phyloP scores from a whole-genome alignment of 2,797 vertebrate genomes.

The Discoglossus pictus region DNA sequence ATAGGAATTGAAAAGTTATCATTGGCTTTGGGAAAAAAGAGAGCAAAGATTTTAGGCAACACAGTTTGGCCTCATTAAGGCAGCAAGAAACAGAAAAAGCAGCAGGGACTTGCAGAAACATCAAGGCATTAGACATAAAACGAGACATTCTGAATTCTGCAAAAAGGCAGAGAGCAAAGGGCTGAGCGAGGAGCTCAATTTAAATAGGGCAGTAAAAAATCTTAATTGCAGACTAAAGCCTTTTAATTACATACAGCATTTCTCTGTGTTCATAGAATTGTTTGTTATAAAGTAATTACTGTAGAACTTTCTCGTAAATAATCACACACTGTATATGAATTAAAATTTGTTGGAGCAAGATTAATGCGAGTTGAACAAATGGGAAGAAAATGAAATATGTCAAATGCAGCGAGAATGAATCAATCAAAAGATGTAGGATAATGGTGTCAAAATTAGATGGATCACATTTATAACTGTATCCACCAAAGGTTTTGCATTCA shows the following conservation, averaged over 20 bases:
- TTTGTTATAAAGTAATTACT: too few species aligned
- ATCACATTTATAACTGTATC: too few species aligned
- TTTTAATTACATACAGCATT: conserved; percentile 23
- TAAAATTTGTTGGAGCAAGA: too few species aligned
- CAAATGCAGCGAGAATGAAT: too few species aligned
- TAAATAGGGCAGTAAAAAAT: conserved; percentile 15
- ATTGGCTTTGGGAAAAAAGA: conserved; percentile 14
- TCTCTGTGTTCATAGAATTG: conserved; percentile 4
- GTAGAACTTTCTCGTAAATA: too few species aligned
- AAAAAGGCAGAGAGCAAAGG: conserved; percentile 30
- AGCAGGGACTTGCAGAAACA: conserved; percentile 39
- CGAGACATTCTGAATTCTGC: conserved; percentile 23
- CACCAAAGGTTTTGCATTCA: too few species aligned
- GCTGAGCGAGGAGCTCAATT: conserved; percentile 17
- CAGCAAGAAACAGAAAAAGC: conserved; percentile 21
- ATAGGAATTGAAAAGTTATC: conserved; percentile 6
- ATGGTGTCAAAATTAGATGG: too few species aligned
- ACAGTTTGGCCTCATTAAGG: conserved; percentile 39
- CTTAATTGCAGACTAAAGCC: conserved; percentile 32
- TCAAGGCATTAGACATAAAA: conserved; percentile 37
- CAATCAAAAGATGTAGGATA: too few species aligned
- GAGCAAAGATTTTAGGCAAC: conserved; percentile 20
- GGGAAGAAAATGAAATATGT: too few species aligned
- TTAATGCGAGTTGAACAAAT: too few species aligned
- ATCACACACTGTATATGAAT: too few species aligned